A percentile compares a stretch with the other conserved stretches of the same genome.
phyloP scores from a whole-genome alignment of 1,140 invertebrate species.

The Drosophila sechellia region DNA sequence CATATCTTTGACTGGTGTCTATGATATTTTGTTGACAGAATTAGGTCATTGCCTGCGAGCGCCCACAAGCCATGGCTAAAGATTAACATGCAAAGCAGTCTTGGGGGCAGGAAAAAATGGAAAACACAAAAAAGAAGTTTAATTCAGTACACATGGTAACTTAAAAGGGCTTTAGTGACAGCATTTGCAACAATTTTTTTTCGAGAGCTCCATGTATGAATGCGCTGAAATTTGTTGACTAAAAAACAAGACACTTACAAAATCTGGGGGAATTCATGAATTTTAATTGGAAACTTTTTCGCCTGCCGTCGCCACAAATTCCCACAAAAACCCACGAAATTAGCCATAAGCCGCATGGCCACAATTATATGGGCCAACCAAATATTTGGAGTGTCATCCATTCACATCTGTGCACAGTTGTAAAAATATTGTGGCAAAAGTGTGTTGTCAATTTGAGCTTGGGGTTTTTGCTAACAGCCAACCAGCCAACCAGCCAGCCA shows the following conservation, averaged over 20 bases:
- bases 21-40: conserved; percentile 76
- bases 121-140: conserved; percentile 2
- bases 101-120: conserved; percentile 16
- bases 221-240: not conserved
- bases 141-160: conserved; percentile 17
- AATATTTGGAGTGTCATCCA: conserved; percentile 64
- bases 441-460: conserved; percentile 72
- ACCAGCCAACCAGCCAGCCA: conserved; percentile 12
- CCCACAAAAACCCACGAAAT: conserved; percentile 44
- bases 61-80: conserved; percentile 42
- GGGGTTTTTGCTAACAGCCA: conserved; percentile 53
- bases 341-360: conserved; percentile 63
- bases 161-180: not conserved
- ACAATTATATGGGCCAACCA: conserved; percentile 71
- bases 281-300: conserved; percentile 37
- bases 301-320: conserved; percentile 1
- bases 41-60: conserved; percentile 74
- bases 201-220: not conserved
- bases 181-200: not conserved
- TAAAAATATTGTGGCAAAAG: conserved; percentile 79
- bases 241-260: conserved; percentile 4
- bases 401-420: conserved; percentile 51
- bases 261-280: conserved; percentile 29
- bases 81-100: conserved; percentile 69
- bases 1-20: conserved; percentile 52